Percentiles rank a stretch among this genome's conserved stretches.
Conservation (phyloP, 2,113 vertebrate species). For the Vulpes ferrilata region DNA sequence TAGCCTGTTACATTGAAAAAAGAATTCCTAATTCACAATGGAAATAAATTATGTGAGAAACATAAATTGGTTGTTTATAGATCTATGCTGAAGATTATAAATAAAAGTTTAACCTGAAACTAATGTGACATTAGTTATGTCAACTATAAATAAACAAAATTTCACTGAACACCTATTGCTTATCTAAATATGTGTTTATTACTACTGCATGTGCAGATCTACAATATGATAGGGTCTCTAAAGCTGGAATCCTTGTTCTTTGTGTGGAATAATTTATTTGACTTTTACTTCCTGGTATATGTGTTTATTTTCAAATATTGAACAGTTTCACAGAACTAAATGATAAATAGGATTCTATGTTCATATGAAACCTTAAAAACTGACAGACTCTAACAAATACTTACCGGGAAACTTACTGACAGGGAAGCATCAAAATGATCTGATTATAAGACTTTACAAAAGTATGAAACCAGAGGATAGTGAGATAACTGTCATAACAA, state of each 20-base stretch:
- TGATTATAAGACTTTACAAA: not conserved
- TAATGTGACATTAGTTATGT: not conserved
- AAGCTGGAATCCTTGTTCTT: constrained; percentile 10
- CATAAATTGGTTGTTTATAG: not conserved
- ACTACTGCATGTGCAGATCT: not conserved
- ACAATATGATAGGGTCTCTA: not conserved
- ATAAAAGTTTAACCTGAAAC: not conserved
- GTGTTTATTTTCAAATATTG: constrained; percentile 32
- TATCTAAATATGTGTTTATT: not conserved
- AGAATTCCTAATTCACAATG: constrained; percentile 40
- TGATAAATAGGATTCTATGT: constrained; percentile 17
- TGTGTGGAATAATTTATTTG: constrained; percentile 32
- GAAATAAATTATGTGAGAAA: constrained; percentile 44
- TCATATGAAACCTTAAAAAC: constrained; percentile 17
- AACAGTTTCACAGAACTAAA: constrained; percentile 1
- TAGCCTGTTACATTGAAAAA: constrained; percentile 4
- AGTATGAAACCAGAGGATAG: constrained; percentile 5
- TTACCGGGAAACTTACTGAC: not conserved
- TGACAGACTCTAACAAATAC: not conserved
- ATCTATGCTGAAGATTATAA: not conserved
- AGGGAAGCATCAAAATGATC: not conserved
- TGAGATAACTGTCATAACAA: not conserved
- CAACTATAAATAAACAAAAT: not conserved
- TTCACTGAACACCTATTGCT: not conserved
- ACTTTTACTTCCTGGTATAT: not conserved